These are phyloP conservation scores for Bovichtus variegatus DNA, from an alignment of 2,797 vertebrate species.

Conservation along the genomic window DNA sequence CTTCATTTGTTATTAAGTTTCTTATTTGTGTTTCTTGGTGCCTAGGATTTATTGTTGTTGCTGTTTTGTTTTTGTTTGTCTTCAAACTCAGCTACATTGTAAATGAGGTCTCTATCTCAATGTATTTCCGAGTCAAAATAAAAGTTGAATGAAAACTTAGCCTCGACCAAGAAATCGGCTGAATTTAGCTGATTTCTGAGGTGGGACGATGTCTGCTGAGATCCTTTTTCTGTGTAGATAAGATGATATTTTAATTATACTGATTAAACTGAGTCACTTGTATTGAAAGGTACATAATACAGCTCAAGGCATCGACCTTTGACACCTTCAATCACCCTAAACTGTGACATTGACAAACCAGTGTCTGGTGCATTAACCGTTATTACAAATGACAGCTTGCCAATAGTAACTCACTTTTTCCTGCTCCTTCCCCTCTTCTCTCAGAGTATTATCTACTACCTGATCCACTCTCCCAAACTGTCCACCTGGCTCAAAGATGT, in stretches of 20 bases:
- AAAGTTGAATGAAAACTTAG: background rate
- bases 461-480: constrained; percentile 92
- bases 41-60: too few relatives aligned
- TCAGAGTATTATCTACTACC: constrained; percentile 97
- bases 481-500: constrained; percentile 91
- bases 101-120: too few relatives aligned
- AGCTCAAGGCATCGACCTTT: constrained; percentile 2
- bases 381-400: constrained; percentile 16
- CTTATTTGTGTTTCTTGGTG: too few relatives aligned
- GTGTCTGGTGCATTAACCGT: constrained; percentile 34
- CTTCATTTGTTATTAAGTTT: too few relatives aligned
- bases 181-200: background rate
- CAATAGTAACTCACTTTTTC: constrained; percentile 1
- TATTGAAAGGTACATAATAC: background rate
- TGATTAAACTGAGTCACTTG: background rate
- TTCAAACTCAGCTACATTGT: too few relatives aligned
- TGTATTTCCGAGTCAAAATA: too few relatives aligned
- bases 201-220: background rate
- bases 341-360: constrained; percentile 7
- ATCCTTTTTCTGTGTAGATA: background rate
- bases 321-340: background rate
- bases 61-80: too few relatives aligned
- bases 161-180: background rate
- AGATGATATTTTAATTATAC: constrained; percentile 1
- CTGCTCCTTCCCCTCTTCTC: constrained; percentile 25